Conservation (phyloP, 2,113 vertebrate genomes). For the Ramphastos sulfuratus region DNA sequence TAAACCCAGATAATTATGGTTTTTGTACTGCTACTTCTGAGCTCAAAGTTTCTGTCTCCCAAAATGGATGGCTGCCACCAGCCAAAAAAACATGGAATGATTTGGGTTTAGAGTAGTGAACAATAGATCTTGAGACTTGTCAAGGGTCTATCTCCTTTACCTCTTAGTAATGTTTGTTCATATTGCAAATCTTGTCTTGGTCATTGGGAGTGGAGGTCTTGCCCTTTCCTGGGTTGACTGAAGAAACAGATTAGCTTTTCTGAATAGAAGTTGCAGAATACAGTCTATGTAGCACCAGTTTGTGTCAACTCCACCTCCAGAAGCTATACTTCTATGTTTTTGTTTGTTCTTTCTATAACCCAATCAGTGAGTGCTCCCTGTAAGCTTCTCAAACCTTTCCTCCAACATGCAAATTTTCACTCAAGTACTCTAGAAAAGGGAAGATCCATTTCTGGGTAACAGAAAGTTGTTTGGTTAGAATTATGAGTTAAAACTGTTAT, state of each 20-base stretch:
- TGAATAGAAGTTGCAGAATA: not conserved
- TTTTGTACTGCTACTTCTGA: not conserved
- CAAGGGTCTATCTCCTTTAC: not conserved
- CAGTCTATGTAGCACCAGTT: not conserved
- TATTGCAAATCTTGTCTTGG: not conserved
- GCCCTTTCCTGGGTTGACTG: not conserved
- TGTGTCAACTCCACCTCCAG: not conserved
- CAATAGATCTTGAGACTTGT: not conserved
- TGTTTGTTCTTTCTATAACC: not conserved
- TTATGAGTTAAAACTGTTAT: not conserved
- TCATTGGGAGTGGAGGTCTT: not conserved
- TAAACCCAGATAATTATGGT: not conserved
- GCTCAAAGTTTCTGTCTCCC: not conserved
- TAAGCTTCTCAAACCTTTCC: not conserved
- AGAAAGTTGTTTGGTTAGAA: not conserved
- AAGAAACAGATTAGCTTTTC: not conserved
- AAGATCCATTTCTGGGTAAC: not conserved
- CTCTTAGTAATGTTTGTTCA: not conserved
- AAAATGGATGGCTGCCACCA: not conserved
- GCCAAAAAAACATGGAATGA: fast-evolving
- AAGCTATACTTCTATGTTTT: not conserved
- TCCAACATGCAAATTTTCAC: not conserved
- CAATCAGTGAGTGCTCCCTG: not conserved
- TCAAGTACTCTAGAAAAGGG: not conserved
- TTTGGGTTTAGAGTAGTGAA: not conserved